Percentiles rank a stretch among this genome's conserved stretches.
phyloP scores from a whole-genome alignment of 2,888 invertebrate species.

The Diachrysia chrysitis region DNA sequence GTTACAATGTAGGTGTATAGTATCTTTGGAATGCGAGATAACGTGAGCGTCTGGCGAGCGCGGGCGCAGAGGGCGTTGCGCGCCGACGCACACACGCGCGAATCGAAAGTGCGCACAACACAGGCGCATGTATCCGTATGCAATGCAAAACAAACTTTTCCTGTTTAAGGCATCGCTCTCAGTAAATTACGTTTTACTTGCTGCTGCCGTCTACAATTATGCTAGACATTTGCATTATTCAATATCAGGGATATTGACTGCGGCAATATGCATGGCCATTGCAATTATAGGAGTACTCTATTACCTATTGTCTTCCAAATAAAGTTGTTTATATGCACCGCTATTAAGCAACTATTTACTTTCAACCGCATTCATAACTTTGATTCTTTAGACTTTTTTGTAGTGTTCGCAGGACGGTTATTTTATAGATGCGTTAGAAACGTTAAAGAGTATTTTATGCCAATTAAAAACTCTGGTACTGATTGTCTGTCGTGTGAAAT shows the following conservation, averaged over 20 bases:
- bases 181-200: conserved; percentile 50
- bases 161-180: conserved; percentile 58
- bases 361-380: background rate
- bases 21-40: conserved; percentile 65
- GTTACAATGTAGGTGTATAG: conserved; percentile 64
- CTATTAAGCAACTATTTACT: background rate
- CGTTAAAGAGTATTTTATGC: background rate
- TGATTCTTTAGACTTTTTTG: background rate
- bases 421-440: background rate
- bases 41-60: conserved; percentile 66
- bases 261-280: conserved; percentile 21
- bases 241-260: conserved; percentile 36
- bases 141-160: conserved; percentile 65
- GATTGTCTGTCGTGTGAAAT: conserved; percentile 4
- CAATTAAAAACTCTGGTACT: conserved; percentile 2
- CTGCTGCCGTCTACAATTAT: conserved; percentile 37
- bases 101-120: conserved; percentile 61
- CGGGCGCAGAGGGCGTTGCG: conserved; percentile 63
- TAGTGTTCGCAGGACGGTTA: background rate
- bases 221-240: conserved; percentile 42
- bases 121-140: conserved; percentile 49
- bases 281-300: conserved; percentile 1
- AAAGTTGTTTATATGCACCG: background rate
- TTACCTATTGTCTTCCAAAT: background rate
- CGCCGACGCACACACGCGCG: conserved; percentile 60